Base-by-base conservation (phyloP, 2,113 vertebrate species). In the Triplophysa tibetana region DNA sequence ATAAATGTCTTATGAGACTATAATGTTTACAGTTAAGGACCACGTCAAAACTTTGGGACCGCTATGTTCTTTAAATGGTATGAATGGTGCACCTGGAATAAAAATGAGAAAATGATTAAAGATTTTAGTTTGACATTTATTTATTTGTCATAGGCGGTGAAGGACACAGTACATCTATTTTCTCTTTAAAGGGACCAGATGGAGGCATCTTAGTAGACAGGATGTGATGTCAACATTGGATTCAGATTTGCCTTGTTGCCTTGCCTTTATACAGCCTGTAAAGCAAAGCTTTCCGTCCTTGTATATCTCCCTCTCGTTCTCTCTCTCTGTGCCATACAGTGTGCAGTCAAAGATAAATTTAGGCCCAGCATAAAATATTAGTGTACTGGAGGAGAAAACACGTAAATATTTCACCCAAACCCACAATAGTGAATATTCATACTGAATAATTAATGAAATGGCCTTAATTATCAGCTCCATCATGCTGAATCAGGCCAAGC, bases 321-420 rank as follows among this genome's bases (percentile, higher is more conserved):
- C 52, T 66, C 38, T 62, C 38, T 62, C 14, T 54, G 16, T 50
- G 1, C 14, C n/a, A 43, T 29, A 45, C 65, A 9, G 19, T 48
- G 38, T 69, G 13, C 78, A 52, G 61, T 80, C 61, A 58, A 67
- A 29, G n/a, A 38, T 62, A 45, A 80, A 80, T 72, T 80, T 68
- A 84, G 64, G 23, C 63, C 41, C 77, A 58, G 61, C 45, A 82
- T 73, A 29, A 82, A 77, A 77, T 64, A 82, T 79, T 75, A 76
- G 70, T 33, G 50, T 52, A 45, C 66, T 79, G 61, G 81, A 73
- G 77, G 73, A 66, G 65, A 61, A 80, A 85, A 70, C 77, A 64
- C 29, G 74, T 80, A 80, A 82, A 82, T 85, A 82, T 85, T 80
- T 80, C 69, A 52, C 43, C 48, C 52, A 54, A 60, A 50, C 62